Percentiles rank a stretch among this genome's conserved stretches.
phyloP scores from a whole-genome alignment of 2,113 vertebrate species.

The Xenopus borealis region DNA sequence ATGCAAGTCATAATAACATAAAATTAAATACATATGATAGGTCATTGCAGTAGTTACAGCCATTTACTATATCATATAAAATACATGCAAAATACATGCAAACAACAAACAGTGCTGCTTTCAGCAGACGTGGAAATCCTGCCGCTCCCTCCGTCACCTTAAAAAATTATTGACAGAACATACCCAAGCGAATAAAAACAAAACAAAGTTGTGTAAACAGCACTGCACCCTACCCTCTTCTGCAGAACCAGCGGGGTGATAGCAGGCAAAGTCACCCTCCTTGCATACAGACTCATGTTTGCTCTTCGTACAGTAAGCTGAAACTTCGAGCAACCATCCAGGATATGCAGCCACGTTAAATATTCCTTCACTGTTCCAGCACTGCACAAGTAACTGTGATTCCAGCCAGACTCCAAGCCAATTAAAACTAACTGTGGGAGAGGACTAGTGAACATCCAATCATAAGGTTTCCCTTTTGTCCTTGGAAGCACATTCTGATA shows the following conservation, averaged over 20 bases:
- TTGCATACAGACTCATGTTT: constrained; percentile 84
- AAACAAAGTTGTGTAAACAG: constrained; percentile 11
- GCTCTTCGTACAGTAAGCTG: constrained; percentile 52
- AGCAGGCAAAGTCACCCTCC: constrained; percentile 85
- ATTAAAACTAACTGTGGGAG: constrained; percentile 69
- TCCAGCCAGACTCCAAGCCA: constrained; percentile 60
- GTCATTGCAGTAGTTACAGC: too few relatives aligned
- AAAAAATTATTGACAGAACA: not conserved
- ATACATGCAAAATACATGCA: too few relatives aligned
- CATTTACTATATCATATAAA: too few relatives aligned
- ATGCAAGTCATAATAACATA: too few relatives aligned
- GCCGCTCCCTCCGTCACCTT: not conserved
- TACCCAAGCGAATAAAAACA: not conserved
- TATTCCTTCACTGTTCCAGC: constrained; percentile 16
- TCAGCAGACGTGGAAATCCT: not conserved
- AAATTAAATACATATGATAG: too few relatives aligned
- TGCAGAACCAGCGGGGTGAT: constrained; percentile 83
- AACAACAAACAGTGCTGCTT: not conserved
- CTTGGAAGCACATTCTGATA: constrained; percentile 74
- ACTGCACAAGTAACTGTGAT: constrained; percentile 48
- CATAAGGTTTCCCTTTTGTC: constrained; percentile 78
- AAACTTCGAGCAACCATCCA: constrained; percentile 49
- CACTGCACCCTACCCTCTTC: constrained; percentile 78
- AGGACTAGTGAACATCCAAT: constrained; percentile 62
- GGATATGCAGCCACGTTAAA: constrained; percentile 45